Evolutionary conservation across 2,888 invertebrate genomes (phyloP).

Genomic region (Nomada lathburiana): DNA sequence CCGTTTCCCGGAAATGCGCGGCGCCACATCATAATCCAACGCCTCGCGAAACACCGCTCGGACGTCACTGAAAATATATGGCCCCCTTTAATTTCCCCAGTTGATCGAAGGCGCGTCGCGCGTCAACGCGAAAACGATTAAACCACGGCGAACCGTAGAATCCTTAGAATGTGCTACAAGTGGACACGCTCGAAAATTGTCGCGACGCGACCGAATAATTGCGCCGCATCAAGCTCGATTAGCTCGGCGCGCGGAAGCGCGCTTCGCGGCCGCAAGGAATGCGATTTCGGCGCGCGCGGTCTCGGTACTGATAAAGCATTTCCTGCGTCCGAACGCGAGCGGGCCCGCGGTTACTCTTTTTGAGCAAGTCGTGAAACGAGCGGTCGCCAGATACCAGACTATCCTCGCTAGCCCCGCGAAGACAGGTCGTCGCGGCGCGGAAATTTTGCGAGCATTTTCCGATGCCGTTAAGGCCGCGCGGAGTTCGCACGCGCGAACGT

Average conservation of each 20-base stretch:
- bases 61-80: no score
- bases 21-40: background rate
- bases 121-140: background rate
- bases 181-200: conserved; percentile 23
- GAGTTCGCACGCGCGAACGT: no score
- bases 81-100: background rate
- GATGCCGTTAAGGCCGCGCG: no score
- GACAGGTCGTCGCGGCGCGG: no score
- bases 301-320: conserved; percentile 40
- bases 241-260: conserved; percentile 36
- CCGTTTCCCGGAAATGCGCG: background rate
- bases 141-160: background rate
- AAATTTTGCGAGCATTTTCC: no score
- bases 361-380: conserved; percentile 6
- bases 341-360: background rate
- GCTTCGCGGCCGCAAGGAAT: conserved; percentile 44
- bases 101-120: conserved; percentile 21
- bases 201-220: conserved; percentile 1
- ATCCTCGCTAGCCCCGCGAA: background rate
- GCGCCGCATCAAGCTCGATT: conserved; percentile 40
- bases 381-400: background rate
- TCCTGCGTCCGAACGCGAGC: conserved; percentile 11
- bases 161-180: background rate
- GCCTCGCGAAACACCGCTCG: background rate
- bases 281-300: conserved; percentile 55